Evolutionary conservation across 2,888 invertebrate genomes (phyloP).

Genomic region (Papilio gigon): DNA sequence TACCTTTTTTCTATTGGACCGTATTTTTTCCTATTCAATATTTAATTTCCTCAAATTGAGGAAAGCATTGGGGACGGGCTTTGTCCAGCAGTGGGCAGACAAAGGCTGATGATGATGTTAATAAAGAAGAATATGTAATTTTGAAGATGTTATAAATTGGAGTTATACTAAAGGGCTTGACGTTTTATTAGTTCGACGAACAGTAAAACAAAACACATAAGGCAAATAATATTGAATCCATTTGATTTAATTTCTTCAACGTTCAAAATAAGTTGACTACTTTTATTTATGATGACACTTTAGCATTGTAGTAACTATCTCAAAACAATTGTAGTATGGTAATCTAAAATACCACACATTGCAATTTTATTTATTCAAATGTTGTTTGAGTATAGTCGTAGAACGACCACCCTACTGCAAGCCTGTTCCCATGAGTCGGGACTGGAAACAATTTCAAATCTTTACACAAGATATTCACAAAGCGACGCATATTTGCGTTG

Average conservation of each 20-base stretch:
- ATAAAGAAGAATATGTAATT: too few species aligned
- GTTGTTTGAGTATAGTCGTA: slow-evolving; percentile 14
- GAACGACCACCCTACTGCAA: slow-evolving; percentile 35
- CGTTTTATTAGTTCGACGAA: background rate
- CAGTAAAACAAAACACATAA: background rate
- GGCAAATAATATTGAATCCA: background rate
- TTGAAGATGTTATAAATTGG: too few species aligned
- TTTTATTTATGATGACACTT: background rate
- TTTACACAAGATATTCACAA: slow-evolving; percentile 80
- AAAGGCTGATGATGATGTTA: too few species aligned
- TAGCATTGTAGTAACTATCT: background rate
- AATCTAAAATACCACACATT: slow-evolving; percentile 1
- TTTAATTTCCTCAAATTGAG: too few species aligned
- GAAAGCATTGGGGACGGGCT: too few species aligned
- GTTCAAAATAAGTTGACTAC: background rate
- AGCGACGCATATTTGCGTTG: slow-evolving; percentile 75
- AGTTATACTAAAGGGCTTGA: background rate
- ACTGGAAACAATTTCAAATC: slow-evolving; percentile 78
- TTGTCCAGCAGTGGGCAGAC: too few species aligned
- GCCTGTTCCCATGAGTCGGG: slow-evolving; percentile 69
- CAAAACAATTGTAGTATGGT: background rate
- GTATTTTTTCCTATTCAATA: background rate
- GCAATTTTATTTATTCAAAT: slow-evolving; percentile 20
- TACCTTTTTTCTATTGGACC: slow-evolving; percentile 39
- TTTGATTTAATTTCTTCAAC: background rate